Evolutionary conservation across 2,797 vertebrate genomes (phyloP).

Genomic region (Leptatherina wallacei): DNA sequence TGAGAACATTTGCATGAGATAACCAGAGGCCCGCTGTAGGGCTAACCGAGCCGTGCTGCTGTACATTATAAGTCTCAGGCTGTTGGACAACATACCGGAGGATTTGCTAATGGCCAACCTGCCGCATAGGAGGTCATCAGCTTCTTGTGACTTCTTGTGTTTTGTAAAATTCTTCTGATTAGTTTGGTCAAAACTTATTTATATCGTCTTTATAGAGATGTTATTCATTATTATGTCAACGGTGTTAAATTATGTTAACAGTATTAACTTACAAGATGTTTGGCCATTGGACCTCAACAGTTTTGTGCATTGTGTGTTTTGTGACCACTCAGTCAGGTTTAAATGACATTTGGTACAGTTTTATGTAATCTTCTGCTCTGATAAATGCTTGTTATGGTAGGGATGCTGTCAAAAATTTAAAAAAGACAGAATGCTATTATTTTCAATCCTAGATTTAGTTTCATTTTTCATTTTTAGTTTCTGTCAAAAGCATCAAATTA

Average conservation of each 20-base stretch:
- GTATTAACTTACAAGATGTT: background rate
- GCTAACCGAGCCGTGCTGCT: slow-evolving; percentile 59
- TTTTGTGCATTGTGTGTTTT: background rate
- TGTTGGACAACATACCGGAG: slow-evolving; percentile 57
- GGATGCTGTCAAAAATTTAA: too few species aligned
- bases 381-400: too few species aligned
- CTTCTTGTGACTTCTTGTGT: slow-evolving; percentile 38
- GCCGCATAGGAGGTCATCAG: slow-evolving; percentile 50
- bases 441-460: too few species aligned
- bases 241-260: too few species aligned
- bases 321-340: too few species aligned
- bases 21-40: slow-evolving; percentile 79
- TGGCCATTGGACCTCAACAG: too few species aligned
- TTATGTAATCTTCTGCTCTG: too few species aligned
- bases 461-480: too few species aligned
- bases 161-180: slow-evolving; percentile 24
- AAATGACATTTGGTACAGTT: too few species aligned
- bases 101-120: slow-evolving; percentile 59
- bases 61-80: slow-evolving; percentile 65
- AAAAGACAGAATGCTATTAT: too few species aligned
- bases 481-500: too few species aligned
- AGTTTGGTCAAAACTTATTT: slow-evolving; percentile 31
- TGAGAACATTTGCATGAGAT: slow-evolving; percentile 77
- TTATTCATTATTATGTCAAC: background rate
- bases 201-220: slow-evolving; percentile 1